Percentiles rank a stretch among this genome's conserved stretches.
Evolutionary conservation across 2,797 vertebrate species (phyloP).

Genomic region (Anableps anableps): DNA sequence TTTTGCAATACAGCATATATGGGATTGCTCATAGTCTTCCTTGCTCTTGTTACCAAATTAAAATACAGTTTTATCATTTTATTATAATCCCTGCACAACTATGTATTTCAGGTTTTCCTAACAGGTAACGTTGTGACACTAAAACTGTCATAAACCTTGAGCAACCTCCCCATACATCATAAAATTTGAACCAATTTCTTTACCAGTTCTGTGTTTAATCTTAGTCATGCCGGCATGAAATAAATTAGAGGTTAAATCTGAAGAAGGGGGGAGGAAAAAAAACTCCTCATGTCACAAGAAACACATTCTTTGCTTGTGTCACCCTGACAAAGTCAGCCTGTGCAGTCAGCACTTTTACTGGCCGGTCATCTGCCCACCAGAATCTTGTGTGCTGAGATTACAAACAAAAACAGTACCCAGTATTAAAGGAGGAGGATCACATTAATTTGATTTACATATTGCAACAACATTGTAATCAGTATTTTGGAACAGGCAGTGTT

Average conservation of each 20-base stretch:
- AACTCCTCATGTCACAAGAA: conserved; percentile 17
- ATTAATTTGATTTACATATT: conserved; percentile 39
- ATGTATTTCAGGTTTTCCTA: neutral
- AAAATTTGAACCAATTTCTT: neutral
- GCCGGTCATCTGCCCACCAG: conserved; percentile 17
- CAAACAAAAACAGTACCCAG: neutral
- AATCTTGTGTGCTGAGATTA: conserved; percentile 27
- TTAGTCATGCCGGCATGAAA: neutral
- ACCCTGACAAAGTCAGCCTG: conserved; percentile 40
- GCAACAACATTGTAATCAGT: conserved; percentile 62
- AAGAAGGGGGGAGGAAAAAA: neutral
- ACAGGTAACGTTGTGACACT: neutral
- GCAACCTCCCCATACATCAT: neutral
- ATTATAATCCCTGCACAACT: neutral
- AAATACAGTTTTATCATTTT: neutral
- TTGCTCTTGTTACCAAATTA: no score
- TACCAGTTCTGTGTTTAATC: neutral
- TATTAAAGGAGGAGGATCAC: conserved; percentile 22
- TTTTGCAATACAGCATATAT: neutral
- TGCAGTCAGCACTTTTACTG: conserved; percentile 52
- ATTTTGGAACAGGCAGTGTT: conserved; percentile 62
- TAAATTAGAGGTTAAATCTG: conserved; percentile 15
- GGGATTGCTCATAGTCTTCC: neutral
- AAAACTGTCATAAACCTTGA: neutral
- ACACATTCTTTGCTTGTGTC: conserved; percentile 47